Evolutionary conservation across 2,888 invertebrate species (phyloP), one percentile per base, ranked within the genome.

Genomic region (Lochmaea crataegi): DNA sequence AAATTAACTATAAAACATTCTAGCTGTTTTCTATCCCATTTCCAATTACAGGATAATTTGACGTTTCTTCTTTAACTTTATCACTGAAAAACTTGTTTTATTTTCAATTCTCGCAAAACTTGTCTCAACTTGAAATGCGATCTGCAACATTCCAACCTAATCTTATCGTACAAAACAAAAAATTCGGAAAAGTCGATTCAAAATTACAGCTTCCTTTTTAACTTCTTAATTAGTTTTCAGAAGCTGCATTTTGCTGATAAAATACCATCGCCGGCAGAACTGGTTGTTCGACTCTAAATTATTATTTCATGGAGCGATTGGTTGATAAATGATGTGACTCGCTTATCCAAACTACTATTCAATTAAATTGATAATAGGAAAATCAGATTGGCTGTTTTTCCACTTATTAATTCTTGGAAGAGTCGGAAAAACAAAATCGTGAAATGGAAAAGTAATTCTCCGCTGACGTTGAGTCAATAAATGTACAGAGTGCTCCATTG

Each of bases 151-250:
- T 73, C 67, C 41, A 11, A 69, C 12, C 65, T 72, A 73, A 76
- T 73, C 73, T 72, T 71, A 71, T 73, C 67, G 66, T 68, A 64
- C 65, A 71, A 68, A 70, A 76, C n/a, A 73, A 75, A 72, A 68
- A 70, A 76, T 72, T 76, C 72, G 53, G 61, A 75, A 72, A 70
- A 74, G 72, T 70, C 72, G 70, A 75, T 75, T 76, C 72, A 72
- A 76, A 72, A 76, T 73, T 67, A 71, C 72, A 45, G 67, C 64
- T 71, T 75, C 76, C 72, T 68, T 76, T 75, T 75, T 67, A 75
- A 72, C 73, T 75, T 68, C 65, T 73, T 75, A 76, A 75, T 73
- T 76, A 75, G 73, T 76, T 76, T 74, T 64, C 56, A 48, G 73
- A 42, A 68, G 74, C 72, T 75, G 75, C 68, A 74, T 65, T 74